These are phyloP conservation scores for Tenthredo livida DNA, from an alignment of 2,888 invertebrate genomes.

Conservation along the genomic window DNA sequence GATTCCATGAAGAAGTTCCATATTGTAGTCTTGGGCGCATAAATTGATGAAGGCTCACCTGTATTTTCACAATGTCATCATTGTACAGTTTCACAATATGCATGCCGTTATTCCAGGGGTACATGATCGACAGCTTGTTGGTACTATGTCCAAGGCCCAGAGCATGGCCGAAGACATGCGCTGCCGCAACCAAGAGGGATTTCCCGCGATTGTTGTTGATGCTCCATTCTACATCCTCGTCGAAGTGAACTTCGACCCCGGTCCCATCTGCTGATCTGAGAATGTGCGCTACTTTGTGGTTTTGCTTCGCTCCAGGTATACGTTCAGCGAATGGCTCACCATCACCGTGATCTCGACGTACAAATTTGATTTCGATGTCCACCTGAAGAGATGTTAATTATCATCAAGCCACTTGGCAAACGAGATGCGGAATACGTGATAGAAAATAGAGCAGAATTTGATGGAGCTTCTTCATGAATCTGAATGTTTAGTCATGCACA, in stretches of 20 bases:
- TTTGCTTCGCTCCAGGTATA: not conserved
- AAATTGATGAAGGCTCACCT: conserved; percentile 63
- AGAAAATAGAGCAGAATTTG: too few relatives aligned
- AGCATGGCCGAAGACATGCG: not conserved
- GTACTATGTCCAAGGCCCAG: not conserved
- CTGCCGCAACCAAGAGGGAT: not conserved
- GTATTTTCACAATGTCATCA: conserved; percentile 60
- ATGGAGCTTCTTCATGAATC: too few relatives aligned
- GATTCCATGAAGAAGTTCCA: too few relatives aligned
- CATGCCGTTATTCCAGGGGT: conserved; percentile 84
- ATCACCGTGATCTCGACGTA: not conserved
- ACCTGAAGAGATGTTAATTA: not conserved
- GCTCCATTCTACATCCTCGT: not conserved
- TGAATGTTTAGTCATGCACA: too few relatives aligned
- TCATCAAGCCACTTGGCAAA: too few relatives aligned
- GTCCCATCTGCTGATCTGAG: not conserved
- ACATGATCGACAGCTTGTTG: conserved; percentile 79
- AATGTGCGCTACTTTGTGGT: not conserved
- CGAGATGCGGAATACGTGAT: too few relatives aligned
- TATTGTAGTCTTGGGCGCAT: too few relatives aligned
- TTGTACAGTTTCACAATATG: conserved; percentile 67
- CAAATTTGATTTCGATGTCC: not conserved
- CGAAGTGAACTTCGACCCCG: not conserved
- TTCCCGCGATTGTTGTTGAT: not conserved
- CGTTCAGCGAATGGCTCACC: not conserved